phyloP scores from a whole-genome alignment of 2,888 invertebrate species.

The Crossocerus cetratus region DNA sequence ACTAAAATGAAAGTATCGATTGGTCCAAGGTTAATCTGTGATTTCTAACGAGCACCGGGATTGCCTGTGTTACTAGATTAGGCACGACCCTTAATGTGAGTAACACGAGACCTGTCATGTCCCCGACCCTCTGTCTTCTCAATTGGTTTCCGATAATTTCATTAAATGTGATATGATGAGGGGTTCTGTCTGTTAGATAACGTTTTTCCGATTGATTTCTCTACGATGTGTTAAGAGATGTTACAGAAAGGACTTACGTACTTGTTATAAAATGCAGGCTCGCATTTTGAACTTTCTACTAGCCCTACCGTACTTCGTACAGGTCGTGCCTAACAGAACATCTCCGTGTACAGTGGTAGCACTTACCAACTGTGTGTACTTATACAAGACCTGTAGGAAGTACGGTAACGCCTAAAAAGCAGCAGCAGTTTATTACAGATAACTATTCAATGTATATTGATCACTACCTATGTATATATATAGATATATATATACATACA shows the following conservation, averaged over 20 bases:
- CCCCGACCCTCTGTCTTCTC: neutral
- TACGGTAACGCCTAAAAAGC: slow-evolving; percentile 64
- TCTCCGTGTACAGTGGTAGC: slow-evolving; percentile 48
- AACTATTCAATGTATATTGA: slow-evolving; percentile 41
- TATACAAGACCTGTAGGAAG: slow-evolving; percentile 63
- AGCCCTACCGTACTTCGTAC: slow-evolving; percentile 65
- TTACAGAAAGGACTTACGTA: slow-evolving; percentile 49
- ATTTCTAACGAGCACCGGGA: neutral
- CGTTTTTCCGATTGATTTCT: slow-evolving; percentile 8
- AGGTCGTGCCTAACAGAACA: slow-evolving; percentile 62
- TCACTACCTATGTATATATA: neutral
- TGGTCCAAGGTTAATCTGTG: slow-evolving; percentile 30
- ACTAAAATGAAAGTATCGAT: slow-evolving; percentile 67
- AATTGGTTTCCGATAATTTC: neutral
- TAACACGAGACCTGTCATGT: slow-evolving; percentile 5
- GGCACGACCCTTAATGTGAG: slow-evolving; percentile 55
- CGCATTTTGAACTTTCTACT: slow-evolving; percentile 54
- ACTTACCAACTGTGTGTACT: slow-evolving; percentile 60
- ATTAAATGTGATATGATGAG: neutral
- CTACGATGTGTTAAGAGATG: slow-evolving; percentile 20
- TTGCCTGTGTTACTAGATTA: slow-evolving; percentile 45
- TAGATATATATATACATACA: neutral
- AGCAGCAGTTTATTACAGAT: slow-evolving; percentile 55
- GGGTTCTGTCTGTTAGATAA: neutral
- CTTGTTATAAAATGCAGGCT: slow-evolving; percentile 47